A percentile compares a stretch with the other conserved stretches of the same genome.
These are phyloP conservation scores for Phylloscopus trochiloides DNA, from an alignment of 2,113 vertebrate species.

Conservation along the genomic window DNA sequence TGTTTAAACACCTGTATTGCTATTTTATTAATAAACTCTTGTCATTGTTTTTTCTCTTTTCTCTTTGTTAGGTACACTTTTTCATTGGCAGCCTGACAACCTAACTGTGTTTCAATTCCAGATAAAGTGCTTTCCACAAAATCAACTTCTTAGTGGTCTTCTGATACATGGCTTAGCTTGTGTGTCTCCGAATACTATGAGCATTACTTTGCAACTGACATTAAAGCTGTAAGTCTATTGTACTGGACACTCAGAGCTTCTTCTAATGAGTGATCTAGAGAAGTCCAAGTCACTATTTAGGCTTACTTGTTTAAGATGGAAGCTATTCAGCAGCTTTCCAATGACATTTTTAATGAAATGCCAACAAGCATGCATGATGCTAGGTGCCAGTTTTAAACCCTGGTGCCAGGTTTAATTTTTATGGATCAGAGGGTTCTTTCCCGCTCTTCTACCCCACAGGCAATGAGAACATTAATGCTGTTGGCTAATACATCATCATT, in stretches of 20 bases:
- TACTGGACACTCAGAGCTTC: neutral
- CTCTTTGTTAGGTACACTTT: neutral
- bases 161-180: neutral
- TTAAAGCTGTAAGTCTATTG: neutral
- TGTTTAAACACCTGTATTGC: neutral
- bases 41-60: neutral
- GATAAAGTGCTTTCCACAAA: neutral
- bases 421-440: neutral
- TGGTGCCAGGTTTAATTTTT: neutral
- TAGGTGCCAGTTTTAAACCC: neutral
- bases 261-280: neutral
- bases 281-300: neutral
- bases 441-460: neutral
- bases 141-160: neutral
- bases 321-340: neutral
- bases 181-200: neutral
- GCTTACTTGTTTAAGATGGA: neutral
- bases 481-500: neutral
- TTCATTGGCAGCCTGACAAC: neutral
- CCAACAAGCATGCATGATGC: neutral
- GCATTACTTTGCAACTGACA: neutral
- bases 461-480: neutral
- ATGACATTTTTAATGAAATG: conserved; percentile 28
- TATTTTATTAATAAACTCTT: neutral
- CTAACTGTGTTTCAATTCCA: neutral